These are phyloP conservation scores for Drosophila micromelanica DNA, from an alignment of 1,140 invertebrate species.

Conservation along the genomic window DNA sequence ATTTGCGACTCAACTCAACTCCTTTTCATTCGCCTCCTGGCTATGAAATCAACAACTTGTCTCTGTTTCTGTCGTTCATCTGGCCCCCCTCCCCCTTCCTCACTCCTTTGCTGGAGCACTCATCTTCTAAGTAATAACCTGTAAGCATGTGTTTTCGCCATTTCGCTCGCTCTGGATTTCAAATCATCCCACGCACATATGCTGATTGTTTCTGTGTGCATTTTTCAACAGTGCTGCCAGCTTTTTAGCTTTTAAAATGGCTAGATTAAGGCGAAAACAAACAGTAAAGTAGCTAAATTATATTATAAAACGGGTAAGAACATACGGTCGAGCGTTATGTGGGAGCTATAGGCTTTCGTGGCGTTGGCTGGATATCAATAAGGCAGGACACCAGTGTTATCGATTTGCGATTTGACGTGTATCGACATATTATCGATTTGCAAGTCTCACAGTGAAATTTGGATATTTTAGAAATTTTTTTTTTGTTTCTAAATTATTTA, in stretches of 20 bases:
- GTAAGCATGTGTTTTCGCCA: conserved; percentile 16
- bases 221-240: conserved; percentile 5
- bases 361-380: too few species aligned
- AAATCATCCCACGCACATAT: conserved; percentile 32
- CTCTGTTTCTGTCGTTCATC: background rate
- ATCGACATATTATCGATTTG: too few species aligned
- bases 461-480: too few species aligned
- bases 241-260: background rate
- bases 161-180: background rate
- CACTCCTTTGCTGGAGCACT: conserved; percentile 37
- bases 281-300: background rate
- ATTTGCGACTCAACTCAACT: conserved; percentile 45
- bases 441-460: too few species aligned
- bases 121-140: conserved; percentile 71
- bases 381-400: too few species aligned
- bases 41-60: conserved; percentile 56
- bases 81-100: background rate
- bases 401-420: too few species aligned
- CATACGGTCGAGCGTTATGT: too few species aligned
- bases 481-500: too few species aligned
- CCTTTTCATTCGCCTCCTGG: conserved; percentile 37
- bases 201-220: conserved; percentile 17
- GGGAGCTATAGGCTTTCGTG: too few species aligned
- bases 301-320: background rate
- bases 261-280: conserved; percentile 3